Conservation (phyloP, 1,140 invertebrate genomes). For the Pissodes strobi region DNA sequence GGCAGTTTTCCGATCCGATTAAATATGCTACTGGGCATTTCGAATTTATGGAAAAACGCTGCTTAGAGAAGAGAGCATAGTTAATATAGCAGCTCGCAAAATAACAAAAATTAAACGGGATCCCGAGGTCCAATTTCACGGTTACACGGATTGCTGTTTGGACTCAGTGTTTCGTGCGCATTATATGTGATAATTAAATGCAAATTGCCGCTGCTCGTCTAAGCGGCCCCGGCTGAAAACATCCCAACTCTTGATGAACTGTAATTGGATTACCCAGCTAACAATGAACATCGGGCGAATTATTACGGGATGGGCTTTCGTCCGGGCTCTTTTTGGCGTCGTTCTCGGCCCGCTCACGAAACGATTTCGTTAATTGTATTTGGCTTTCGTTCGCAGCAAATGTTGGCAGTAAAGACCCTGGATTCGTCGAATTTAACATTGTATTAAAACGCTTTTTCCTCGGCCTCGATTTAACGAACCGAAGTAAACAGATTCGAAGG, state of each 20-base stretch:
- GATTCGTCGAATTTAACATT: too few species aligned
- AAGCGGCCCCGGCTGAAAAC: conserved; percentile 53
- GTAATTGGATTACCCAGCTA: conserved; percentile 54
- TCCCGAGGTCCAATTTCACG: conserved; percentile 49
- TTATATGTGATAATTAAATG: conserved; percentile 58
- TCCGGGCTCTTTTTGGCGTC: conserved; percentile 8
- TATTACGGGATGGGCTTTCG: conserved; percentile 16
- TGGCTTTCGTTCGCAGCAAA: neutral
- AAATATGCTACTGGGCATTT: too few species aligned
- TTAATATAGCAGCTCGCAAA: too few species aligned
- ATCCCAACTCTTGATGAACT: conserved; percentile 55
- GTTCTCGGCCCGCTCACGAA: conserved; percentile 40
- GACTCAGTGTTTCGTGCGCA: conserved; percentile 52
- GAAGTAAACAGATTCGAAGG: too few species aligned
- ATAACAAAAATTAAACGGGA: conserved; percentile 34
- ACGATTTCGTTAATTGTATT: conserved; percentile 36
- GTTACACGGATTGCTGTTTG: conserved; percentile 41
- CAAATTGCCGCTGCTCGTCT: conserved; percentile 56
- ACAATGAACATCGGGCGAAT: conserved; percentile 44
- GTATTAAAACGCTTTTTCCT: too few species aligned
- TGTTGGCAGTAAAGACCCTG: neutral
- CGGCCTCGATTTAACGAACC: too few species aligned
- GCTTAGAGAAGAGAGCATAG: too few species aligned
- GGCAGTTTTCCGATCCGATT: too few species aligned
- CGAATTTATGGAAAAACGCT: too few species aligned